Evolutionary conservation across 1,140 invertebrate genomes (phyloP), one percentile per base, ranked within the genome.

Genomic region (Drosophila lacteicornis): DNA sequence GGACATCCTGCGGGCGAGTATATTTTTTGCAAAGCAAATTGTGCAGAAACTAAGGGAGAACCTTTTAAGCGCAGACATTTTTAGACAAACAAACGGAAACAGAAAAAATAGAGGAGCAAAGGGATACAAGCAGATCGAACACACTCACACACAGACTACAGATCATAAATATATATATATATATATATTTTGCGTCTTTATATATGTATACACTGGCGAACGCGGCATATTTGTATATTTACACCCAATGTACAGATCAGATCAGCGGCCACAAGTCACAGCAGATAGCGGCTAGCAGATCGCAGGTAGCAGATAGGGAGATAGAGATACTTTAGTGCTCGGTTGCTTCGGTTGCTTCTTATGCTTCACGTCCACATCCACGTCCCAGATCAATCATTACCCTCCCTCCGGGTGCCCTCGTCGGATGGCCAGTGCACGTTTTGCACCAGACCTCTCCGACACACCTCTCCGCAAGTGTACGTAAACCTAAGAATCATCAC

Each of bases 1-100:
- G 42, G 17, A 19, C 68, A 43, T 69, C 65, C 63, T 71, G 43
- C 42, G 46, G 66, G 68, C 60, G 59, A 79, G 73, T 87, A 87
- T 87, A 87, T 87, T 84, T 87, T 87, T 87, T 87, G 84, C 84
- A 84, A 83, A 75, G 81, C 65, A 88, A 84, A 86, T 81, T 82
- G 43, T 84, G 81, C 82, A 84, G 68, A 76, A 88, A 83, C 57
- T 58, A 76, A 77, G 8, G 47, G 65, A 85, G 65, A 86, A 50
- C 68, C 76, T 88, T 88, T 90, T 79, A 87, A 71, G 65, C 49
- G 63, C 75, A 22, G 66, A 79, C 59, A 88, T 70, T 85, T 88
- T 85, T 85, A 75, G 77, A 86, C 57, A 76, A 75, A 70, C 65
- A 67, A 59, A 75, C 17, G 3, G 33, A 80, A 59, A 56, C 17